Percentiles rank a stretch among this genome's conserved stretches.
phyloP scores from a whole-genome alignment of 2,888 invertebrate genomes.

The Platynereis dumerilii region DNA sequence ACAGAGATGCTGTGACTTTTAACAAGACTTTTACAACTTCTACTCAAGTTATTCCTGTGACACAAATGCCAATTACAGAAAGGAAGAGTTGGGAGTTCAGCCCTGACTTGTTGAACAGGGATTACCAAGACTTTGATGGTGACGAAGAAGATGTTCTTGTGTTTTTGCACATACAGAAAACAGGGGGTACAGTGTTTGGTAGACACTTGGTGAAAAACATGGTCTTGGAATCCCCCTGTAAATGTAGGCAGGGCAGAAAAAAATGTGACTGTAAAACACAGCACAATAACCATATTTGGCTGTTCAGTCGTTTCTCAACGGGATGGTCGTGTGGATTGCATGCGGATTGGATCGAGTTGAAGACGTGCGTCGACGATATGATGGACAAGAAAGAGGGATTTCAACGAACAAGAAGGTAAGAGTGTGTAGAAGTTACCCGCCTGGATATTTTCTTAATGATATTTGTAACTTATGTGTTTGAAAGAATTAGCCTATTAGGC shows the following conservation, averaged over 20 bases:
- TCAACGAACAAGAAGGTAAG: constrained; percentile 17
- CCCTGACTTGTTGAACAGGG: constrained; percentile 75
- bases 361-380: constrained; percentile 73
- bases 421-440: no score
- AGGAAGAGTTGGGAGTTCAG: constrained; percentile 68
- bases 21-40: no score
- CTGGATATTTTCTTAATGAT: no score
- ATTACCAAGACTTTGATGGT: constrained; percentile 61
- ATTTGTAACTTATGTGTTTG: no score
- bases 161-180: constrained; percentile 98
- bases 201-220: constrained; percentile 94
- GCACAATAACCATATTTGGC: constrained; percentile 70
- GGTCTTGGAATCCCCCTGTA: constrained; percentile 89
- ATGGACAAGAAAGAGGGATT: constrained; percentile 83
- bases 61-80: no score
- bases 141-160: constrained; percentile 95
- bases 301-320: constrained; percentile 76
- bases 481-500: no score
- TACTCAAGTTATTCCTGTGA: no score
- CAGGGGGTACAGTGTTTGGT: constrained; percentile 96
- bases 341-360: constrained; percentile 96
- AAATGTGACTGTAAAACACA: constrained; percentile 67
- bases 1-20: constrained; percentile 63
- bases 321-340: constrained; percentile 84
- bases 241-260: constrained; percentile 87